A percentile compares a stretch with the other conserved stretches of the same genome.
Evolutionary conservation across 2,797 vertebrate genomes (phyloP).

Genomic region (Rhadinocentrus ornatus): DNA sequence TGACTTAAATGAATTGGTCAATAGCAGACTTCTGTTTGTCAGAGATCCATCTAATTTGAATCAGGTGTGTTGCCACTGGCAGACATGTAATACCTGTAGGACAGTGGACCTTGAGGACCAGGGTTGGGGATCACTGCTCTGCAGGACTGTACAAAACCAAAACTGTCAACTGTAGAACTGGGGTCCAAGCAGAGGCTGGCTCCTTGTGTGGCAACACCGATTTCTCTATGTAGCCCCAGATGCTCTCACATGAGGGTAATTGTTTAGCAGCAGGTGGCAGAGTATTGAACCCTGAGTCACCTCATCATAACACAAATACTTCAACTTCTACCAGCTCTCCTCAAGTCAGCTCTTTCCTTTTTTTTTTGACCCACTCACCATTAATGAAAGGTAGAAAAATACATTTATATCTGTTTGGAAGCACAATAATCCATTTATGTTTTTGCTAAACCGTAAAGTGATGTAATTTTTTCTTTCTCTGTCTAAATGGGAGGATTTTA

Average conservation of each 20-base stretch:
- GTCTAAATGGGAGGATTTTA: slow-evolving; percentile 10
- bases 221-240: slow-evolving; percentile 58
- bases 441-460: background rate
- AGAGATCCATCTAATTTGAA: too few relatives aligned
- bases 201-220: slow-evolving; percentile 61
- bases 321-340: slow-evolving; percentile 44
- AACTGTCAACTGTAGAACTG: slow-evolving; percentile 11
- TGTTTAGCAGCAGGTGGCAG: slow-evolving; percentile 61
- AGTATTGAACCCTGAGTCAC: slow-evolving; percentile 75
- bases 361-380: slow-evolving; percentile 1
- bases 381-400: slow-evolving; percentile 9
- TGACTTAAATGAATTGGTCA: too few relatives aligned
- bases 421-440: slow-evolving; percentile 9
- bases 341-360: slow-evolving; percentile 11
- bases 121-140: background rate
- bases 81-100: too few relatives aligned
- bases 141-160: slow-evolving; percentile 2
- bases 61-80: too few relatives aligned
- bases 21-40: too few relatives aligned
- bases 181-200: slow-evolving; percentile 28
- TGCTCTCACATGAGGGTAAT: slow-evolving; percentile 57
- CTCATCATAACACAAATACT: slow-evolving; percentile 66
- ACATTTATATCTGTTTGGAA: slow-evolving; percentile 8
- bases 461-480: background rate
- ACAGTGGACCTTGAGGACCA: too few relatives aligned